Conservation (phyloP, 2,797 vertebrate species). For the Champsocephalus esox region DNA sequence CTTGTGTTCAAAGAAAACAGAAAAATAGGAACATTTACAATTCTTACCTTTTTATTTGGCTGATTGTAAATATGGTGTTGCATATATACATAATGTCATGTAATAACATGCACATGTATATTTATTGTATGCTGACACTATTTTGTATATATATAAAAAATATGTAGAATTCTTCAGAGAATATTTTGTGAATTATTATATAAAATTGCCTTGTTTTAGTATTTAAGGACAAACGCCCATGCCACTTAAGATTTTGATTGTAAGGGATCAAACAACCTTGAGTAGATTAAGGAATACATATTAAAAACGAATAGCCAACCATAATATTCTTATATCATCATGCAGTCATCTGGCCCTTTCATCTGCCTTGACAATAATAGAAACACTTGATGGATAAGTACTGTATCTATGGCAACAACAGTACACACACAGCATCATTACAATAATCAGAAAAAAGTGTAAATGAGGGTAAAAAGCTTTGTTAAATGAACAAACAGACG, state of each 20-base stretch:
- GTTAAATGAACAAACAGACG: background rate
- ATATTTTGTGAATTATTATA: background rate
- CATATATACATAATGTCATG: background rate
- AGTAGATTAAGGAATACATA: background rate
- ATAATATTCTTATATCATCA: background rate
- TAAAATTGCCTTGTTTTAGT: background rate
- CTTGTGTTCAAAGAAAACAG: background rate
- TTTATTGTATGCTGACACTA: background rate
- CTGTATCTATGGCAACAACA: slow-evolving; percentile 36
- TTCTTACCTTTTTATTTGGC: background rate
- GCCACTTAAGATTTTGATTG: background rate
- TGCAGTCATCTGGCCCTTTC: slow-evolving; percentile 10
- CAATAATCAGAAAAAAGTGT: background rate
- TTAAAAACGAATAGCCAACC: background rate
- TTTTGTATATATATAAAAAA: background rate
- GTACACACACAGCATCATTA: slow-evolving; percentile 33
- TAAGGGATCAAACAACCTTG: background rate
- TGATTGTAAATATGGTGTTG: background rate
- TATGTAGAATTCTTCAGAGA: background rate
- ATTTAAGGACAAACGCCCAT: too few relatives aligned
- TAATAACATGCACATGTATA: background rate
- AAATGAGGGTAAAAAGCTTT: background rate
- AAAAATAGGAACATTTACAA: background rate
- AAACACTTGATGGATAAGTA: slow-evolving; percentile 24
- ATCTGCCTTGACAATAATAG: slow-evolving; percentile 13